Conservation (phyloP, 2,113 vertebrate genomes). For the Malurus alboscapulatus region DNA sequence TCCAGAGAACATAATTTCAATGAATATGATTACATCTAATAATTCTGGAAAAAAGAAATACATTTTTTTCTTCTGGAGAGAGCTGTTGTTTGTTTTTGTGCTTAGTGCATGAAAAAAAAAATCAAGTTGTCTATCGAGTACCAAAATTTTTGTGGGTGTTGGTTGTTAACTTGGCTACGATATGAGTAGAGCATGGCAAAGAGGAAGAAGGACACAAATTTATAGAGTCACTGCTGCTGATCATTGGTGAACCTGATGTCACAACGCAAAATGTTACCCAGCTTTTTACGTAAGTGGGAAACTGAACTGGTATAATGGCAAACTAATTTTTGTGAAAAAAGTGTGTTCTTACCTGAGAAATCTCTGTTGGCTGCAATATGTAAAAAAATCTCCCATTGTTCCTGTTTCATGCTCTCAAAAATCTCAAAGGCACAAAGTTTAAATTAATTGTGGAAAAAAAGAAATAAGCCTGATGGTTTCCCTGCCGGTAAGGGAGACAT, state of each 20-base stretch:
- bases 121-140: not conserved
- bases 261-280: not conserved
- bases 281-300: not conserved
- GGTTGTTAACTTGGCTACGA: not conserved
- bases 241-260: not conserved
- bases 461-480: not conserved
- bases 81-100: not conserved
- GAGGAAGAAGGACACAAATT: not conserved
- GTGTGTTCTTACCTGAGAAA: not conserved
- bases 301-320: not conserved
- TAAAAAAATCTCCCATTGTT: not conserved
- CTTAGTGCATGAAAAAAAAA: not conserved
- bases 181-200: not conserved
- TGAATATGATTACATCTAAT: not conserved
- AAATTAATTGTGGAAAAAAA: slow-evolving; percentile 18
- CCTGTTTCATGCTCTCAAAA: not conserved
- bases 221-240: not conserved
- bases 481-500: not conserved
- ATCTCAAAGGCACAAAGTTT: not conserved
- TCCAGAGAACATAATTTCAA: not conserved
- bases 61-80: not conserved
- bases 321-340: not conserved
- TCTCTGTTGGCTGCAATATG: not conserved
- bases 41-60: not conserved
- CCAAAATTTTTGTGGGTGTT: not conserved